phyloP scores from a whole-genome alignment of 2,888 invertebrate species.

The Zonitis immaculata region DNA sequence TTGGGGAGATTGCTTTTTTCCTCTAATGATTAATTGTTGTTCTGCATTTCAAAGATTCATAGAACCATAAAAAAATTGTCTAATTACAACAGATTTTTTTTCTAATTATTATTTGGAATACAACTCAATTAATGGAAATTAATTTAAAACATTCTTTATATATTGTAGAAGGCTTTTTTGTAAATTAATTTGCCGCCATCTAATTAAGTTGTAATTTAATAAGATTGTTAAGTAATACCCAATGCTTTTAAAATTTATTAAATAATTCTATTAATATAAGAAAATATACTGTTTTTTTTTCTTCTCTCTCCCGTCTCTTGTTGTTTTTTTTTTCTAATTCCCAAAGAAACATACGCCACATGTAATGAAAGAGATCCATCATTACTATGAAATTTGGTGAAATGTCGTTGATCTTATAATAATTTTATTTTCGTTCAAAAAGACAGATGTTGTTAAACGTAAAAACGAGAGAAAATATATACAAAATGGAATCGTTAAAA shows the following conservation, averaged over 20 bases:
- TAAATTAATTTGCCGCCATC: background rate
- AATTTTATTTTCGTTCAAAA: background rate
- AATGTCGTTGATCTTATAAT: background rate
- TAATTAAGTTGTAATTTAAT: background rate
- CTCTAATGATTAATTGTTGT: too few species aligned
- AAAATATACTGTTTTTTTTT: too few species aligned
- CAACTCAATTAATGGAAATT: background rate
- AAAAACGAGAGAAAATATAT: background rate
- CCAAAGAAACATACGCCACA: background rate
- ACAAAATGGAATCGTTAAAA: background rate
- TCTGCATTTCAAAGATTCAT: too few species aligned
- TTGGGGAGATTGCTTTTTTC: too few species aligned
- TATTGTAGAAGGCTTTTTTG: background rate
- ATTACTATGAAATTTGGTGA: background rate
- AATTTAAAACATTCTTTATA: background rate
- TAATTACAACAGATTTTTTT: too few species aligned
- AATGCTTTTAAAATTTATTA: too few species aligned
- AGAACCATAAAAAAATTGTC: too few species aligned
- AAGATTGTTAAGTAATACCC: background rate
- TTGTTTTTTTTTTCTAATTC: too few species aligned
- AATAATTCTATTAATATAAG: too few species aligned
- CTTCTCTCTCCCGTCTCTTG: too few species aligned
- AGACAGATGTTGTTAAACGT: background rate
- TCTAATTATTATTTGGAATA: background rate
- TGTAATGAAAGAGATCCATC: background rate